Evolutionary conservation across 1,140 invertebrate species (phyloP).

Genomic region (Eubasilissa regina): DNA sequence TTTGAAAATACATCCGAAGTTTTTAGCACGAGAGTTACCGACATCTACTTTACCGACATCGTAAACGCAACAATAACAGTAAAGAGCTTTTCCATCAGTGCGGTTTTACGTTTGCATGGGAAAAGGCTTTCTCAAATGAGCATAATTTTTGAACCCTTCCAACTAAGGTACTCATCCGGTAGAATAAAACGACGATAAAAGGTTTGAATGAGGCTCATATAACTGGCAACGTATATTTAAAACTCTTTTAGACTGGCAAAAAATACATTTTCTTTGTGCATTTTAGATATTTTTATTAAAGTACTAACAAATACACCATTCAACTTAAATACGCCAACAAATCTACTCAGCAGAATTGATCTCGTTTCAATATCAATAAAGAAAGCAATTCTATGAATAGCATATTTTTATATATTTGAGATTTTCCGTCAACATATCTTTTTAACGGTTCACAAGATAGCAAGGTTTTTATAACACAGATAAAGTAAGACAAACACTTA

Average conservation of each 20-base stretch:
- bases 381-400: too few relatives aligned
- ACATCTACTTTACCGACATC: slow-evolving; percentile 10
- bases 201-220: not conserved
- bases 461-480: too few relatives aligned
- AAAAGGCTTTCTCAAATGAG: slow-evolving; percentile 30
- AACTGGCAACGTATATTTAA: not conserved
- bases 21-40: not conserved
- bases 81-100: slow-evolving; percentile 20
- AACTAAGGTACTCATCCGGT: not conserved
- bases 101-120: slow-evolving; percentile 25
- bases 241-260: not conserved
- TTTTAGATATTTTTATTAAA: too few relatives aligned
- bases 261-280: too few relatives aligned
- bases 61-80: slow-evolving; percentile 49
- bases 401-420: too few relatives aligned
- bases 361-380: too few relatives aligned
- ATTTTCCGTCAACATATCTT: too few relatives aligned
- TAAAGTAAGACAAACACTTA: too few relatives aligned
- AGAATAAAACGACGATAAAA: slow-evolving; percentile 22
- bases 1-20: slow-evolving; percentile 21
- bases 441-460: too few relatives aligned
- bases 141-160: slow-evolving; percentile 41
- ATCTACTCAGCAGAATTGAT: too few relatives aligned
- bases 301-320: too few relatives aligned
- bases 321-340: too few relatives aligned